Evolutionary conservation across 2,888 invertebrate species (phyloP).

Genomic region (Vesta saturnalis): DNA sequence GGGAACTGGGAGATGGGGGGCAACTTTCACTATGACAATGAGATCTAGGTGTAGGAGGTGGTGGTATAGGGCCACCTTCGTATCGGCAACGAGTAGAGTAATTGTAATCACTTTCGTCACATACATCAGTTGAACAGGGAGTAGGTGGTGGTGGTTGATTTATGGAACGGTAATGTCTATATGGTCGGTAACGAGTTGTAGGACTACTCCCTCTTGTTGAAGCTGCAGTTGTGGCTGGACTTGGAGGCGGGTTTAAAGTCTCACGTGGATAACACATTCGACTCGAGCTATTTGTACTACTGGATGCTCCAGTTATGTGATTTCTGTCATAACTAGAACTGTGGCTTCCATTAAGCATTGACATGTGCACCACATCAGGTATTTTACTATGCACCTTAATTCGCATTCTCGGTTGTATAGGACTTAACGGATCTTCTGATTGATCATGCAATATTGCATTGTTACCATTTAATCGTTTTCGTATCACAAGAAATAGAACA

Average conservation of each 20-base stretch:
- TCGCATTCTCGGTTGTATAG: conserved; percentile 58
- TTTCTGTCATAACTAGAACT: conserved; percentile 76
- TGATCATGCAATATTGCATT: conserved; percentile 66
- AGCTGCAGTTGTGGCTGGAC: conserved; percentile 82
- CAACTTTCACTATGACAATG: conserved; percentile 79
- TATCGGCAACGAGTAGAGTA: conserved; percentile 64
- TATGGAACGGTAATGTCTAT: conserved; percentile 74
- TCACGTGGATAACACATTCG: conserved; percentile 78
- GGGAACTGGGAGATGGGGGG: conserved; percentile 75
- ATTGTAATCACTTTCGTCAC: conserved; percentile 86
- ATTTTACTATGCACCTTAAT: conserved; percentile 55
- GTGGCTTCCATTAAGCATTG: conserved; percentile 70
- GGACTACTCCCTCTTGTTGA: conserved; percentile 67
- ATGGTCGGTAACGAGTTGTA: conserved; percentile 73
- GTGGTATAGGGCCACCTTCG: conserved; percentile 73
- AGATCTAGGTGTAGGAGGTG: conserved; percentile 79
- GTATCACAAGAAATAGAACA: conserved; percentile 48
- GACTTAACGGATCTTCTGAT: conserved; percentile 73
- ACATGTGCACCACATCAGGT: conserved; percentile 70
- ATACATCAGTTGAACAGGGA: conserved; percentile 94
- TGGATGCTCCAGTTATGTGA: conserved; percentile 71
- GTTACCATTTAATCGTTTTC: conserved; percentile 45
- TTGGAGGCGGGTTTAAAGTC: conserved; percentile 90
- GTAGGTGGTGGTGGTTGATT: conserved; percentile 93
- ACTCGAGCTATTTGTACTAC: conserved; percentile 72